phyloP scores from a whole-genome alignment of 1,140 invertebrate species.

The Augochlora pura region DNA sequence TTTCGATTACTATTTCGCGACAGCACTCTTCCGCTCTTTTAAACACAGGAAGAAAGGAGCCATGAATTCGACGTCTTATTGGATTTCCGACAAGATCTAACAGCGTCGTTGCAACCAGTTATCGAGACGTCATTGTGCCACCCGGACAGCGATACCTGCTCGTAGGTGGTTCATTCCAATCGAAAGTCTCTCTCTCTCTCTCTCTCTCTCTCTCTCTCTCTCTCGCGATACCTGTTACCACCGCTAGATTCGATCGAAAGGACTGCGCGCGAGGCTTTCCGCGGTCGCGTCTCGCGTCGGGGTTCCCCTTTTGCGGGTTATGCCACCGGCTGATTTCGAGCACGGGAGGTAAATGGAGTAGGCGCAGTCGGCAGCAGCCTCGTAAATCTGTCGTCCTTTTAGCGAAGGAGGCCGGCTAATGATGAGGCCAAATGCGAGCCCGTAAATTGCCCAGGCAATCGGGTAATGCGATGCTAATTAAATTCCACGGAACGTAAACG shows the following conservation, averaged over 20 bases:
- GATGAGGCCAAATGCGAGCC: neutral
- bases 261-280: too few species aligned
- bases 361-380: constrained; percentile 5
- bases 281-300: neutral
- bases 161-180: neutral
- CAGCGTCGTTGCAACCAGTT: neutral
- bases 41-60: too few species aligned
- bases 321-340: constrained; percentile 9
- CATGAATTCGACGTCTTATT: too few species aligned
- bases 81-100: too few species aligned
- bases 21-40: too few species aligned
- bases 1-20: too few species aligned
- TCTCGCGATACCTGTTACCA: neutral
- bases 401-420: constrained; percentile 14
- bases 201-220: too few species aligned
- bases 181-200: neutral
- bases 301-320: neutral
- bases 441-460: constrained; percentile 21
- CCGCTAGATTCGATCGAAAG: neutral
- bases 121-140: neutral
- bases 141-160: neutral
- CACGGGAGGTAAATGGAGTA: neutral
- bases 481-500: constrained; percentile 11
- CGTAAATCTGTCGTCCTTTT: constrained; percentile 35
- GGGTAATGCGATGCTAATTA: constrained; percentile 26